Percentiles rank a stretch among this genome's conserved stretches.
phyloP scores from a whole-genome alignment of 2,888 invertebrate genomes.

The Leucophenga maculata region DNA sequence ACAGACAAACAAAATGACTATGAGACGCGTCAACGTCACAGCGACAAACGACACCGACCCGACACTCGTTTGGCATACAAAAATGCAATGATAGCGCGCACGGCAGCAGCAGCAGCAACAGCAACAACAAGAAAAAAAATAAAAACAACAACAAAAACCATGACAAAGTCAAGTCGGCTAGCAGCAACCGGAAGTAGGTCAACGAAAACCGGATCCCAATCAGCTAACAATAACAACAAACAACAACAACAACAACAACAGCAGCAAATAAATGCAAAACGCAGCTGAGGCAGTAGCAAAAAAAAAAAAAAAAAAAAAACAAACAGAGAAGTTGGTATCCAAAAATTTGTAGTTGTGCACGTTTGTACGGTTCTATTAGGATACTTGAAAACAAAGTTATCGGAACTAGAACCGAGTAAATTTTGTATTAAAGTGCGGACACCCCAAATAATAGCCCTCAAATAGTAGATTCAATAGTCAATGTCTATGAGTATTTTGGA shows the following conservation, averaged over 20 bases:
- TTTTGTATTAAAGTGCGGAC: too few relatives aligned
- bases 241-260: constrained; percentile 27
- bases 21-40: too few relatives aligned
- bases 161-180: constrained; percentile 1
- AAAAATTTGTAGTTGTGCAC: too few relatives aligned
- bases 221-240: constrained; percentile 33
- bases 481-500: too few relatives aligned
- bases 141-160: constrained; percentile 39
- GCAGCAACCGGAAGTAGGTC: constrained; percentile 66
- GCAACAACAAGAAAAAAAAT: constrained; percentile 44
- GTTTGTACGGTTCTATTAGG: neutral
- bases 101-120: constrained; percentile 48
- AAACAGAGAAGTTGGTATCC: too few relatives aligned
- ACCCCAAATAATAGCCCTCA: too few relatives aligned
- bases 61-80: too few relatives aligned
- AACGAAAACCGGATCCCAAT: constrained; percentile 66
- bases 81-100: neutral
- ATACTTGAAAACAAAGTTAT: too few relatives aligned
- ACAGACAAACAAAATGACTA: too few relatives aligned
- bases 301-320: constrained; percentile 45
- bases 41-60: too few relatives aligned
- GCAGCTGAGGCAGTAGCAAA: constrained; percentile 52
- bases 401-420: too few relatives aligned
- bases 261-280: constrained; percentile 41
- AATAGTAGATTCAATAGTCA: too few relatives aligned